Evolutionary conservation across 2,888 invertebrate species (phyloP).

Genomic region (Pollenia angustigena): DNA sequence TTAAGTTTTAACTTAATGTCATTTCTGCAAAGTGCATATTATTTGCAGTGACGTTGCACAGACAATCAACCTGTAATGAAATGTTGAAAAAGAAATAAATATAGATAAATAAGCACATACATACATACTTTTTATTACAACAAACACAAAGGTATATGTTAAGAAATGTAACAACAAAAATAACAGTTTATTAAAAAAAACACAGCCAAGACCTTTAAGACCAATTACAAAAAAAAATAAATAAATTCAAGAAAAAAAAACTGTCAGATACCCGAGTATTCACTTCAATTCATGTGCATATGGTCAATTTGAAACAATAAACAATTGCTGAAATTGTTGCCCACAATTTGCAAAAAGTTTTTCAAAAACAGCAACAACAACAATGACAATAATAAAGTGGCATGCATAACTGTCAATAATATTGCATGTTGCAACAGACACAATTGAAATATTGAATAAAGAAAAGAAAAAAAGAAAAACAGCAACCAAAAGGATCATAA

Average conservation of each 20-base stretch:
- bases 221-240: background rate
- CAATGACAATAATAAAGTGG: constrained; percentile 67
- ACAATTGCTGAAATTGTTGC: constrained; percentile 70
- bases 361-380: constrained; percentile 34
- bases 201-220: constrained; percentile 31
- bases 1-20: constrained; percentile 54
- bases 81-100: background rate
- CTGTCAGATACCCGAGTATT: constrained; percentile 6
- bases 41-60: constrained; percentile 1
- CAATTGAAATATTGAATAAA: constrained; percentile 48
- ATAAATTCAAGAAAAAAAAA: constrained; percentile 6
- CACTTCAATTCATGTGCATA: constrained; percentile 25
- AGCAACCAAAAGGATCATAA: constrained; percentile 55
- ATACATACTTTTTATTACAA: background rate
- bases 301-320: constrained; percentile 63
- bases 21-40: constrained; percentile 21
- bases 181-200: constrained; percentile 2
- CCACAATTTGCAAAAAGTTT: constrained; percentile 64
- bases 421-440: constrained; percentile 70
- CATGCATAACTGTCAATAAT: constrained; percentile 71
- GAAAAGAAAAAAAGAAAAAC: background rate
- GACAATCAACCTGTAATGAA: constrained; percentile 29
- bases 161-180: background rate
- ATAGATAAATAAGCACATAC: too few species aligned
- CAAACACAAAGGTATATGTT: background rate